Base-by-base conservation (phyloP, 1,140 invertebrate genomes). In the Agrypnia vestita region DNA sequence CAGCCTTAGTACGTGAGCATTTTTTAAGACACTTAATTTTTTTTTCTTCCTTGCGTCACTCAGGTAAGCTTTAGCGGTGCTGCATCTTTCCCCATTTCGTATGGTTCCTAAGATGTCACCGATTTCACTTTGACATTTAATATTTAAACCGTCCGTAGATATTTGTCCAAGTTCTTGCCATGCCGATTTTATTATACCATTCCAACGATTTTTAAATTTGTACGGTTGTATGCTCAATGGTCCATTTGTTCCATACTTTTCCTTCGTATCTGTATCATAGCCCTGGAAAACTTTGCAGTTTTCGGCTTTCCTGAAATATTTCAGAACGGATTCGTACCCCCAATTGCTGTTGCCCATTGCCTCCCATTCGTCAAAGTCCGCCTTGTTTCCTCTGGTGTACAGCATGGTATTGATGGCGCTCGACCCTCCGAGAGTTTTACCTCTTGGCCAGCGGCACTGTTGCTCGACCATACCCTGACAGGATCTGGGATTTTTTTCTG, bases 351-450 rank as follows among this genome's bases (percentile, higher is more conserved):
- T 87, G 13, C 88, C 85, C 53, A 72, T 82, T 0, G 79, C 75
- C 61, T 84, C 85, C 88, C 95, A 96, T 44, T 90, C 84, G 84
- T 96, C 92, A 83, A 93, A 96, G 84, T 96, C 95, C 13, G 85
- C 76, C 43, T 84, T 85, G 62, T 87, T 93, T 0, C 93, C 94
- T 82, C 93, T 86, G 1, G 93, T 89, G 83, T 94, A 94, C 9
- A 93, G 90, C 92, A 94, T 93, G 47, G 87, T 91, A 85, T 94
- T 94, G n/a, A n/a, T n/a, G n/a, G n/a, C n/a, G n/a, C n/a, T n/a
- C n/a, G n/a, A n/a, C n/a, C n/a, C n/a, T n/a, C 94, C 94, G 21
- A 92, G 78, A 1, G 88, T 88, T 83, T 91, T 91, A 9, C 91
- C 91, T 80, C 90, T 86, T 3, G 92, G 89, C 89, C 90, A 91